Percentiles rank a stretch among this genome's conserved stretches.
Evolutionary conservation across 2,888 invertebrate species (phyloP).

Genomic region (Abscondita cerata): DNA sequence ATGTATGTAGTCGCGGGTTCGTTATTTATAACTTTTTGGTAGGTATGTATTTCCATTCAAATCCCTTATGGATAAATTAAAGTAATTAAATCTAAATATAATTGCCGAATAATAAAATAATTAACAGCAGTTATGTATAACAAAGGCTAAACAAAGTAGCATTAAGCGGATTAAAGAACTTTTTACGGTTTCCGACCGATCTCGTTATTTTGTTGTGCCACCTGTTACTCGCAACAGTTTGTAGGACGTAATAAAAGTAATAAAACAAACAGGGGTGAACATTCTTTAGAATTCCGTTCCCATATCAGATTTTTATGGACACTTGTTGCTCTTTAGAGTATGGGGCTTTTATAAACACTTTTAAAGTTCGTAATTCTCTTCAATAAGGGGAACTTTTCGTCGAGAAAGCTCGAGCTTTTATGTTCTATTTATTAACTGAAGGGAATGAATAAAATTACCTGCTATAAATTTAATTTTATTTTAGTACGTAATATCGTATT

Average conservation of each 20-base stretch:
- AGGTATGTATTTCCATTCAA: not conserved
- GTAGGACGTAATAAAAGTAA: constrained; percentile 56
- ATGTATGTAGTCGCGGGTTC: no score
- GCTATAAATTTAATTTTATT: constrained; percentile 7
- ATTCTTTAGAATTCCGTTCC: constrained; percentile 54
- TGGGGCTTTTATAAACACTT: constrained; percentile 42
- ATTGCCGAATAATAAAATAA: constrained; percentile 17
- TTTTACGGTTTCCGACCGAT: constrained; percentile 34
- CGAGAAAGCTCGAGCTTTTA: constrained; percentile 56
- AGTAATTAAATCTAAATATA: constrained; percentile 14
- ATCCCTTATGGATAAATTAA: not conserved
- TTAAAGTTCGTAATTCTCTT: constrained; percentile 59
- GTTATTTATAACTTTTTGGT: no score
- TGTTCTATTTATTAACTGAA: constrained; percentile 10
- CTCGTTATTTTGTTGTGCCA: constrained; percentile 47
- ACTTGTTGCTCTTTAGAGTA: constrained; percentile 55
- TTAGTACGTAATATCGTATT: not conserved
- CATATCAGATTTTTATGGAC: constrained; percentile 58
- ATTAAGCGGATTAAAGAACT: constrained; percentile 34
- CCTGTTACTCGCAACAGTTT: constrained; percentile 54
- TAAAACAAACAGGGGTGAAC: constrained; percentile 56
- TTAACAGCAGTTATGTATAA: constrained; percentile 24
- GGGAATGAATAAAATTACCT: constrained; percentile 5
- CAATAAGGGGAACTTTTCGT: constrained; percentile 65
- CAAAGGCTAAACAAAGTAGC: constrained; percentile 24